Base-by-base conservation (phyloP, 2,797 vertebrate genomes). In the Cottoperca gobio region DNA sequence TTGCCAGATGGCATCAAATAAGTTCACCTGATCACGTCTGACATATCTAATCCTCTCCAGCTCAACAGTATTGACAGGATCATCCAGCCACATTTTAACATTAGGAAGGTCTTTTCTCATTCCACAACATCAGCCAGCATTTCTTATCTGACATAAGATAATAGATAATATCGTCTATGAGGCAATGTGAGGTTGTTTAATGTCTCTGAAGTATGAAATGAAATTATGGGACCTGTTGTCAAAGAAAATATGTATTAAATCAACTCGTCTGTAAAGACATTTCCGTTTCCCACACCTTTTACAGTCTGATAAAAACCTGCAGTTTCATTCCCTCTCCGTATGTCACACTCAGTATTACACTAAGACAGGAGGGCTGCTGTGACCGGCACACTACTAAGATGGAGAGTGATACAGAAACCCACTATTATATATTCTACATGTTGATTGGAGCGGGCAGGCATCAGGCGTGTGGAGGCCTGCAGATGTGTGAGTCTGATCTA, bases 401-500 rank as follows among this genome's bases (percentile, higher is more conserved):
- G n/a, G 24, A 31, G 14, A 39, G 49, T 4, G 39, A 55, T 12
- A 28, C 40, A 12, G 28, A 57, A 57, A 13, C 23, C 23, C 26
- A 52, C 37, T 46, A 7, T 54, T 21, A 31, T 39, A 60, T 45
- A 45, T 21, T 40, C 52, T 42, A 66, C n/a, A 8, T 63, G 49
- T 66, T 61, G 26, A 53, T 17, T 8, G 21, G n/a, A n/a, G n/a
- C n/a, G 54, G 43, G 46, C 55, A 10, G 57, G 58, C 46, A 16
- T 61, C 52, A 50, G 81, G 79, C 82, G 0, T 82, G 86, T 79
- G 46, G 26, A 83, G 86, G 68, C 83, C 81, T 84, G 91, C 86
- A 91, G 87, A 86, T 91, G 86, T 89, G 78, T 85, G 77, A 84
- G 82, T 59, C 52, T 62, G 72, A 65, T 70, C 91, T 92, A 91